phyloP scores from a whole-genome alignment of 2,113 vertebrate species.

The Oceanites oceanicus region DNA sequence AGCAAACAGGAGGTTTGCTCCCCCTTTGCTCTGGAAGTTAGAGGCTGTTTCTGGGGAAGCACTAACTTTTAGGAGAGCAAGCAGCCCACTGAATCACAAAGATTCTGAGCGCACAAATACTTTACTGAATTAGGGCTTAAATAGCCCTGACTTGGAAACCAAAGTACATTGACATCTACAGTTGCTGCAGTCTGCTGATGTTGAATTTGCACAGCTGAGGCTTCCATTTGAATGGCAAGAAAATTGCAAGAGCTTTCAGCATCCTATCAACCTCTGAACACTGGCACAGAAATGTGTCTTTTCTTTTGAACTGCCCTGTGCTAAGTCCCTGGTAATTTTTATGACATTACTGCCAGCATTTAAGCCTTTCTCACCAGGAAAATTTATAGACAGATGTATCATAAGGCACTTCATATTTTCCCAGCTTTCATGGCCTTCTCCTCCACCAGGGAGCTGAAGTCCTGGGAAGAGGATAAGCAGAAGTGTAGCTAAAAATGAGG shows the following conservation, averaged over 20 bases:
- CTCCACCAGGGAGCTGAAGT: background rate
- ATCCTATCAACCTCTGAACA: background rate
- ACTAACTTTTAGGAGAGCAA: background rate
- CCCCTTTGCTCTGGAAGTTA: background rate
- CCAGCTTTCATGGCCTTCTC: background rate
- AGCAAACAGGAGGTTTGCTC: background rate
- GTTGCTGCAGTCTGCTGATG: background rate
- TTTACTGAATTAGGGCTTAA: background rate
- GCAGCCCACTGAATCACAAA: background rate
- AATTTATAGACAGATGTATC: background rate
- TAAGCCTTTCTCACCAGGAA: background rate
- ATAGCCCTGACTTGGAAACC: background rate
- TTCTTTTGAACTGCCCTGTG: background rate
- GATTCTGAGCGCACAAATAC: background rate
- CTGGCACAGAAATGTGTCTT: background rate
- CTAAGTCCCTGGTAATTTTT: background rate
- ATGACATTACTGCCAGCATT: background rate
- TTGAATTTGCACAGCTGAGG: background rate
- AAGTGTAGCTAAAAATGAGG: background rate
- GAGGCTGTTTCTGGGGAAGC: background rate
- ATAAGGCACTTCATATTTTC: background rate
- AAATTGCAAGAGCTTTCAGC: background rate
- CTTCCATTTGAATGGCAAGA: background rate
- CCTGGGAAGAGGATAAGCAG: background rate
- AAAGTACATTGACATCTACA: background rate